Conservation (phyloP, 2,797 vertebrate species). For the Chelon labrosus region DNA sequence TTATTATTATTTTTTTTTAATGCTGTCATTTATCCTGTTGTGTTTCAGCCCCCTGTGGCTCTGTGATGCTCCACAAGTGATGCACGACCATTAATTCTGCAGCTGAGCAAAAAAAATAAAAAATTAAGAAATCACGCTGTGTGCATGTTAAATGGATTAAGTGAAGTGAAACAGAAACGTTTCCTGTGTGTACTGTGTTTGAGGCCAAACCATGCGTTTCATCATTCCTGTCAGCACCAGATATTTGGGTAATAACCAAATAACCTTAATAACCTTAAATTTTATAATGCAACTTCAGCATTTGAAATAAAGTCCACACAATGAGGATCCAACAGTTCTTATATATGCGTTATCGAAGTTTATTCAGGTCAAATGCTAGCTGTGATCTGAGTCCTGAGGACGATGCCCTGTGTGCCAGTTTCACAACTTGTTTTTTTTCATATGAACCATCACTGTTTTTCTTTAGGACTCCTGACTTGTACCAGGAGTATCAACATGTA, state of each 20-base stretch:
- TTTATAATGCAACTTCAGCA: background rate
- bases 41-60: background rate
- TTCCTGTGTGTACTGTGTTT: background rate
- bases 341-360: background rate
- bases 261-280: no score
- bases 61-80: background rate
- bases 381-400: conserved; percentile 5
- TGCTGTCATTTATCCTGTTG: no score
- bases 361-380: conserved; percentile 18
- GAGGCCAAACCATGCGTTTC: background rate
- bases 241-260: background rate
- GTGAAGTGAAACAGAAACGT: background rate
- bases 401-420: background rate
- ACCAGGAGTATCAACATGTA: background rate
- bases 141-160: background rate
- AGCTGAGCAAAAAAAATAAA: background rate
- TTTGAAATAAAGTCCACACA: background rate
- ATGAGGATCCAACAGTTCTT: background rate
- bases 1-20: background rate
- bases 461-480: background rate
- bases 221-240: background rate
- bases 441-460: background rate
- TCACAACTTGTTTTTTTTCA: conserved; percentile 10
- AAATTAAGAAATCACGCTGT: background rate
- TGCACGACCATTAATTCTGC: conserved; percentile 12